A percentile compares a stretch with the other conserved stretches of the same genome.
These are phyloP conservation scores for Bergia puertoricense DNA, from an alignment of 92 coral and sea anemone genomes.

Conservation along the genomic window DNA sequence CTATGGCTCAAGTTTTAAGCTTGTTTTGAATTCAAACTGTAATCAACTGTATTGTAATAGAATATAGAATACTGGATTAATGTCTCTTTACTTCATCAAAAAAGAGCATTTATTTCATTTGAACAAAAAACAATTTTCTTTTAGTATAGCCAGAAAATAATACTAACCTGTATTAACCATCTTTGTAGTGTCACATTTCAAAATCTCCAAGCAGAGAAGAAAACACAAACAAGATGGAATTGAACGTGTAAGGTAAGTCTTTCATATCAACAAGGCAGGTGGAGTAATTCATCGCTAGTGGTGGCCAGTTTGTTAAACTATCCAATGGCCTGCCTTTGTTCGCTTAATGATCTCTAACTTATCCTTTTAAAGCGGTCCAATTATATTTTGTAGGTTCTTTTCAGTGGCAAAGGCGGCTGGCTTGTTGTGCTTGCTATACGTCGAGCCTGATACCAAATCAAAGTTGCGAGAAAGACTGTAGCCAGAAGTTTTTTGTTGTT, in stretches of 20 bases:
- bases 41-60: constrained; percentile 12
- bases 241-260: background rate
- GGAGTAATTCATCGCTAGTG: background rate
- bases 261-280: constrained; percentile 27
- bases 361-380: background rate
- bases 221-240: background rate
- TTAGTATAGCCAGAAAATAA: background rate
- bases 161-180: constrained; percentile 35
- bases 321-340: constrained; percentile 1
- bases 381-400: background rate
- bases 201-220: background rate
- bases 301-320: background rate
- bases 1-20: background rate
- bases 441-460: too few relatives aligned
- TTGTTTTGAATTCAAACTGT: constrained; percentile 10
- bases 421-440: background rate
- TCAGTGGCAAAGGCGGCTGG: background rate
- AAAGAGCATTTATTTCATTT: background rate
- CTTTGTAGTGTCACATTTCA: background rate
- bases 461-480: background rate
- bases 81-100: background rate
- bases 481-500: background rate
- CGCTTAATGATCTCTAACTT: background rate
- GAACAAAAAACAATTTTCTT: background rate
- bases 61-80: background rate